A percentile compares a stretch with the other conserved stretches of the same genome.
These are phyloP conservation scores for Horisme vitalbata DNA, from an alignment of 2,888 invertebrate genomes.

Conservation along the genomic window DNA sequence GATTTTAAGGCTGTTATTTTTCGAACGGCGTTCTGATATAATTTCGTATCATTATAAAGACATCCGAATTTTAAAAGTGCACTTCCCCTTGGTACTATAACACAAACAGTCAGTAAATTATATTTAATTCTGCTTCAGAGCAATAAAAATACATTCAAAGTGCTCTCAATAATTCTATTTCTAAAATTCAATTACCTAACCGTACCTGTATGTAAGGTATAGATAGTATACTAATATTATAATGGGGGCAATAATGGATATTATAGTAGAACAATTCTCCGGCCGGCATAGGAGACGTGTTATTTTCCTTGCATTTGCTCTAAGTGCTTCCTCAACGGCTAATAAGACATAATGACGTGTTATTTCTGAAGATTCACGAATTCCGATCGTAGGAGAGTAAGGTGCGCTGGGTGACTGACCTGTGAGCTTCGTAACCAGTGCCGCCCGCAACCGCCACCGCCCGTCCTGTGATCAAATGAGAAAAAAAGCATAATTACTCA, in stretches of 20 bases:
- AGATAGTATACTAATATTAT: constrained; percentile 61
- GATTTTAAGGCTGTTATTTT: constrained; percentile 57
- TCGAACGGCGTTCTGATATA: constrained; percentile 26
- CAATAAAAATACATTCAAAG: constrained; percentile 1
- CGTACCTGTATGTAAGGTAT: constrained; percentile 39
- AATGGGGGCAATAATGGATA: constrained; percentile 62
- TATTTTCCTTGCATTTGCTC: constrained; percentile 73
- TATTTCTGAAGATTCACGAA: constrained; percentile 79
- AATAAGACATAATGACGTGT: constrained; percentile 78
- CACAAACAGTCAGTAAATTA: constrained; percentile 18
- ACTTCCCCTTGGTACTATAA: background rate
- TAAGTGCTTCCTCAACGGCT: constrained; percentile 76
- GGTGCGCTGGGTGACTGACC: constrained; percentile 73
- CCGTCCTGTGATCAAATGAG: constrained; percentile 68
- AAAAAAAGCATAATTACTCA: constrained; percentile 62
- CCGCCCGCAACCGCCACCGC: constrained; percentile 60
- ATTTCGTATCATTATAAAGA: constrained; percentile 31
- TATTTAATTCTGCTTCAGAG: constrained; percentile 1
- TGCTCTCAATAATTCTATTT: constrained; percentile 16
- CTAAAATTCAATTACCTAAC: constrained; percentile 26
- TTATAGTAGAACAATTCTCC: constrained; percentile 59
- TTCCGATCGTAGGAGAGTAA: constrained; percentile 67
- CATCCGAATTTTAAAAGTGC: constrained; percentile 18
- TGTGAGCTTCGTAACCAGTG: constrained; percentile 54
- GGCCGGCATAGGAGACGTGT: constrained; percentile 55